Evolutionary conservation across 37 sponge, comb jelly and placozoan species (phyloP).

Genomic region (Corticium candelabrum): DNA sequence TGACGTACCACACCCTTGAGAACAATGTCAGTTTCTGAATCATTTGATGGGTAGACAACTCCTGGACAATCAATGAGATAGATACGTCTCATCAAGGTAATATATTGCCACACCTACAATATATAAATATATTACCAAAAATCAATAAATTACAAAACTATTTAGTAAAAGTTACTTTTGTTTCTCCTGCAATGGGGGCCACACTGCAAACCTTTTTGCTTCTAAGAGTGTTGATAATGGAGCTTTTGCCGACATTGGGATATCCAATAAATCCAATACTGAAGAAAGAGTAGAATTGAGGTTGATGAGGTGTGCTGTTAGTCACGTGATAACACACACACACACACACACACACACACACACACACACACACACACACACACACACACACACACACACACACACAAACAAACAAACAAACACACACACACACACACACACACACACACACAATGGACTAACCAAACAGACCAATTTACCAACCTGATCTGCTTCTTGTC

Average conservation of each 20-base stretch:
- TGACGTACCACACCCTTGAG: constrained; percentile 87
- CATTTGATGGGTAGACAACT: constrained; percentile 85
- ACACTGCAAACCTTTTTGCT: constrained; percentile 94
- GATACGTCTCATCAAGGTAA: constrained; percentile 82
- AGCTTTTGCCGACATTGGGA: constrained; percentile 97
- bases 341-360: neutral
- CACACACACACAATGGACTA: too few species aligned
- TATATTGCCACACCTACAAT: constrained; percentile 95
- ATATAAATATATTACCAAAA: neutral
- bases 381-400: neutral
- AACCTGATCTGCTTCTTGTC: constrained; percentile 95
- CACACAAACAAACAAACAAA: too few species aligned
- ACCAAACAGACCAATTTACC: neutral
- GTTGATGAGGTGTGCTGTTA: too few species aligned
- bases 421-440: too few species aligned
- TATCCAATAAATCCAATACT: constrained; percentile 99
- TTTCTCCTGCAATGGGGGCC: constrained; percentile 96
- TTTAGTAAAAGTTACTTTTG: constrained; percentile 78
- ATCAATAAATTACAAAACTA: neutral
- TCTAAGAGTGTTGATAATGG: constrained; percentile 90
- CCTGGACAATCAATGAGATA: constrained; percentile 98
- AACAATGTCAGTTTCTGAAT: constrained; percentile 90
- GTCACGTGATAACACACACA: too few species aligned
- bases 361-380: neutral
- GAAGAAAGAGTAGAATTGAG: neutral